These are phyloP conservation scores for Anastrepha ludens DNA, from an alignment of 1,140 invertebrate species.

Conservation along the genomic window DNA sequence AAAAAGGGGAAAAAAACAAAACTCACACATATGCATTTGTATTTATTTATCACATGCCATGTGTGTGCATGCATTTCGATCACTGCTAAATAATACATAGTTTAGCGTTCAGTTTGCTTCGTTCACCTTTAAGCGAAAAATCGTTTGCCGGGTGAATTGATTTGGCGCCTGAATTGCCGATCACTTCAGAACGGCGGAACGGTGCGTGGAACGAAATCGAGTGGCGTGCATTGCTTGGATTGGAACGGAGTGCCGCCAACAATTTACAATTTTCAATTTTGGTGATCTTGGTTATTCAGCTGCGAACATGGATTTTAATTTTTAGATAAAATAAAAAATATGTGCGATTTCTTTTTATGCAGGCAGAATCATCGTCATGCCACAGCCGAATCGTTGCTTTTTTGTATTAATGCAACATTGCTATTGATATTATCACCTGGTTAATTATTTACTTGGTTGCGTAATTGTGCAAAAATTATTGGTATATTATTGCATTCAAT, in stretches of 20 bases:
- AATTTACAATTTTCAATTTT: slow-evolving; percentile 4
- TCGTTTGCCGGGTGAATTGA: slow-evolving; percentile 5
- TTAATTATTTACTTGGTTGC: not conserved
- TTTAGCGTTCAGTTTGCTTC: not conserved
- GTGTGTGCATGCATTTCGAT: too few species aligned
- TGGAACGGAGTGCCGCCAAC: not conserved
- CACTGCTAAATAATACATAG: not conserved
- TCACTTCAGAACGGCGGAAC: not conserved
- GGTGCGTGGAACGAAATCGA: not conserved
- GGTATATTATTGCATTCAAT: not conserved
- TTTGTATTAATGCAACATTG: not conserved
- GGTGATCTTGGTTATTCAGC: slow-evolving; percentile 21
- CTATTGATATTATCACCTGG: slow-evolving; percentile 7
- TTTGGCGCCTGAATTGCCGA: slow-evolving; percentile 8
- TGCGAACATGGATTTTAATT: not conserved
- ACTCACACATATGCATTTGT: not conserved
- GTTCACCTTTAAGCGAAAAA: not conserved
- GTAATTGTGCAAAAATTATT: slow-evolving; percentile 21
- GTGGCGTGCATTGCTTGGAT: not conserved
- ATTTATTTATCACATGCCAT: too few species aligned
- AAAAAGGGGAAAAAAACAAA: not conserved
- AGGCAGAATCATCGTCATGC: not conserved
- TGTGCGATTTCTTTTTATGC: not conserved
- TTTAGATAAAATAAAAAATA: not conserved
- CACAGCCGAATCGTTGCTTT: not conserved